phyloP scores from a whole-genome alignment of 2,888 invertebrate genomes.

The Parnassius glacialis region DNA sequence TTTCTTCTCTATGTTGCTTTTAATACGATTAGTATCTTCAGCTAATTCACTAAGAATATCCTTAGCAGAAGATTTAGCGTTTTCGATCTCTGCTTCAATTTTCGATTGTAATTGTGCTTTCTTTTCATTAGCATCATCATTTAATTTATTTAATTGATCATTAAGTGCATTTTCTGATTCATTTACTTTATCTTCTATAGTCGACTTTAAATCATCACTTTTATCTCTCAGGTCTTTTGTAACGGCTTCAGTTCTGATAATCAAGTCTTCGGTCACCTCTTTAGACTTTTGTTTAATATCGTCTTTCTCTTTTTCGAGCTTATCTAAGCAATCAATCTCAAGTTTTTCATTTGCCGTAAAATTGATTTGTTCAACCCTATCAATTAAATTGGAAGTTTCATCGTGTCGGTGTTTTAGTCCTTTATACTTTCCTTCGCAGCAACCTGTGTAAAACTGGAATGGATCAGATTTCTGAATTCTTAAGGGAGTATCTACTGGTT shows the following conservation, averaged over 20 bases:
- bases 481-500: conserved; percentile 68
- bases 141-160: conserved; percentile 47
- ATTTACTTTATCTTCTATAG: conserved; percentile 45
- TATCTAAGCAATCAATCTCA: conserved; percentile 53
- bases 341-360: conserved; percentile 65
- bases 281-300: conserved; percentile 55
- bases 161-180: conserved; percentile 43
- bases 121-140: conserved; percentile 45
- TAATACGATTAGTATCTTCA: conserved; percentile 53
- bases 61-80: conserved; percentile 46
- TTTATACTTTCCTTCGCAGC: conserved; percentile 61
- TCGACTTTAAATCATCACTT: conserved; percentile 46
- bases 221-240: conserved; percentile 48
- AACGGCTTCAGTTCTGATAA: conserved; percentile 44
- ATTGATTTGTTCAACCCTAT: conserved; percentile 69
- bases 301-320: conserved; percentile 60
- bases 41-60: conserved; percentile 58
- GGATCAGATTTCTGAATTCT: conserved; percentile 55
- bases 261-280: conserved; percentile 50
- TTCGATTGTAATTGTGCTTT: conserved; percentile 45
- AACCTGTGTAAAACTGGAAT: conserved; percentile 62
- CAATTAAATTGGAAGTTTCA: conserved; percentile 66
- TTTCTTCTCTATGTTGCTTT: conserved; percentile 60
- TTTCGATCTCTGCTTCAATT: conserved; percentile 45
- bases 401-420: conserved; percentile 68